Evolutionary conservation across 2,888 invertebrate species (phyloP).

Genomic region (Alentia gelatinosa): DNA sequence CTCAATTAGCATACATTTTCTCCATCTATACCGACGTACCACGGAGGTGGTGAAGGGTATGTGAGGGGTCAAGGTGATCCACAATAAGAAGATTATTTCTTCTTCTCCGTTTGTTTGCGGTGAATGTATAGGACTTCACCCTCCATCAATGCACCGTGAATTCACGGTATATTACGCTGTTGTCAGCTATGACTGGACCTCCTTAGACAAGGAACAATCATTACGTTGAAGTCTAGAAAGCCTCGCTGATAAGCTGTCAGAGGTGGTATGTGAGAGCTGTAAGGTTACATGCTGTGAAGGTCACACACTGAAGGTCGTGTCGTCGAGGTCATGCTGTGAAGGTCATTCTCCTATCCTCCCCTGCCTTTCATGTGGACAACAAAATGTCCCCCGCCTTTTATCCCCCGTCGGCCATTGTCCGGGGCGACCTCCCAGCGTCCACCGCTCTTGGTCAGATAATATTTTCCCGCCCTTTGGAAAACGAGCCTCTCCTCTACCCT

Average conservation of each 20-base stretch:
- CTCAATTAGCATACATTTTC: too few species aligned
- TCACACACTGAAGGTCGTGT: background rate
- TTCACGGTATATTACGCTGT: too few species aligned
- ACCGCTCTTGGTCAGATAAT: background rate
- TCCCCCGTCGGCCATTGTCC: background rate
- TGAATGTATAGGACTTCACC: too few species aligned
- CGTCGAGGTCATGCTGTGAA: background rate
- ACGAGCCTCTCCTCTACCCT: background rate
- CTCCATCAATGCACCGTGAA: too few species aligned
- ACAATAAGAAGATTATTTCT: too few species aligned
- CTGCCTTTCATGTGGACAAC: background rate
- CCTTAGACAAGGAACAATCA: background rate
- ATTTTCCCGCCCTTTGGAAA: constrained; percentile 3
- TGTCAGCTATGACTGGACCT: background rate
- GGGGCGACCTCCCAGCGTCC: background rate
- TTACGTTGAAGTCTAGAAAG: background rate
- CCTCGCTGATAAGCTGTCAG: background rate
- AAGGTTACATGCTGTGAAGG: constrained; percentile 22
- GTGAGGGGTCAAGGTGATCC: too few species aligned
- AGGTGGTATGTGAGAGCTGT: background rate
- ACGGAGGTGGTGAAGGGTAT: too few species aligned
- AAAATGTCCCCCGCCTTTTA: background rate
- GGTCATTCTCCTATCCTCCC: background rate
- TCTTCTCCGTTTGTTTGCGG: too few species aligned
- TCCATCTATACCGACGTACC: too few species aligned